Evolutionary conservation across 2,888 invertebrate genomes (phyloP).

Genomic region (Octonoba sinensis): DNA sequence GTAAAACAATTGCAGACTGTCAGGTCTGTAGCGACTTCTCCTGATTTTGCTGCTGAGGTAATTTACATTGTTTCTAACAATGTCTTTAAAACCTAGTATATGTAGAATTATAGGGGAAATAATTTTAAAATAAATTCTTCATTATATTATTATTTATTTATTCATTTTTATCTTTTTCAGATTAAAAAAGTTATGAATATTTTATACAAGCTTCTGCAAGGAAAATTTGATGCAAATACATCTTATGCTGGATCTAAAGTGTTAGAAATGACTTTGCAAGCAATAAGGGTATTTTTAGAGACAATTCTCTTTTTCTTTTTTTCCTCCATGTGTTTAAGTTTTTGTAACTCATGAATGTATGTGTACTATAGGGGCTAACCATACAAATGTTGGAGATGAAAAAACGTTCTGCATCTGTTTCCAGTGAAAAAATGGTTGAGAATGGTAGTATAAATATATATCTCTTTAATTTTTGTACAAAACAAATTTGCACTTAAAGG

Average conservation of each 20-base stretch:
- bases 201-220: slow-evolving; percentile 43
- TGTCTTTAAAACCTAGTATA: not conserved
- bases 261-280: slow-evolving; percentile 31
- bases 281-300: slow-evolving; percentile 25
- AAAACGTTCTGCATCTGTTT: slow-evolving; percentile 12
- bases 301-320: slow-evolving; percentile 2
- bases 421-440: slow-evolving; percentile 24
- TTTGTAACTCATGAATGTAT: not conserved
- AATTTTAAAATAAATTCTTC: no score
- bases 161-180: slow-evolving; percentile 6
- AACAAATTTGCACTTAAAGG: not conserved
- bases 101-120: no score
- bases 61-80: not conserved
- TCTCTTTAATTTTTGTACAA: not conserved
- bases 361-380: slow-evolving; percentile 33
- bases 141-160: no score
- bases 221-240: slow-evolving; percentile 36
- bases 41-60: slow-evolving; percentile 47
- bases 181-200: slow-evolving; percentile 55
- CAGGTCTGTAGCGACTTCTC: not conserved
- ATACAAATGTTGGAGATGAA: slow-evolving; percentile 44
- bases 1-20: slow-evolving; percentile 26
- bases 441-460: slow-evolving; percentile 27
- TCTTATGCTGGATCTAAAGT: slow-evolving; percentile 49
- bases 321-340: not conserved